phyloP scores from a whole-genome alignment of 2,888 invertebrate species.

The Caenorhabditis sp. region DNA sequence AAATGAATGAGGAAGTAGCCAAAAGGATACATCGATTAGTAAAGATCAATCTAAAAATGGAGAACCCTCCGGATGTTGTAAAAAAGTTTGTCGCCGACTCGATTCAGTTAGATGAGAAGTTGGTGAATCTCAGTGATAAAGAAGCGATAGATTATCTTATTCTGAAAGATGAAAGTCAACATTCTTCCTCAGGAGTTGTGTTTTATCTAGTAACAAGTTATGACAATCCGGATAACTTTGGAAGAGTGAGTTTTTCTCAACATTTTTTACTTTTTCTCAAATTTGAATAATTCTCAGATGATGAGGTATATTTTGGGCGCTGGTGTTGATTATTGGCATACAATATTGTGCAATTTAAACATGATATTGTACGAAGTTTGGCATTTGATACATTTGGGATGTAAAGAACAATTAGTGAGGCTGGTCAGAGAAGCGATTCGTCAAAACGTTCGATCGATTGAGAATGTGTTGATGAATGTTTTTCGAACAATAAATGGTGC shows the following conservation, averaged over 20 bases:
- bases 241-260: slow-evolving; percentile 13
- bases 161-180: slow-evolving; percentile 24
- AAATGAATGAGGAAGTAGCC: slow-evolving; percentile 26
- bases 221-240: slow-evolving; percentile 18
- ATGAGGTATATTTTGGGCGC: slow-evolving; percentile 22
- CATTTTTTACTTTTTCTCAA: background rate
- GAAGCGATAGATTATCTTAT: slow-evolving; percentile 42
- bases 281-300: slow-evolving; percentile 15
- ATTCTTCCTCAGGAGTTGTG: slow-evolving; percentile 21
- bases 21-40: slow-evolving; percentile 24
- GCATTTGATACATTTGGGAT: slow-evolving; percentile 28
- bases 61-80: slow-evolving; percentile 24
- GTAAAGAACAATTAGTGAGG: slow-evolving; percentile 45
- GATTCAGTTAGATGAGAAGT: slow-evolving; percentile 18
- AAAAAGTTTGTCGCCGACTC: slow-evolving; percentile 23
- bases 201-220: slow-evolving; percentile 22
- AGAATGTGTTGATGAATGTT: slow-evolving; percentile 55
- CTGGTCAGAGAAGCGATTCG: slow-evolving; percentile 52
- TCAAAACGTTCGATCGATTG: slow-evolving; percentile 51
- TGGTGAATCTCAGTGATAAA: slow-evolving; percentile 15
- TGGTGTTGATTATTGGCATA: slow-evolving; percentile 44
- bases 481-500: slow-evolving; percentile 38
- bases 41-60: slow-evolving; percentile 30
- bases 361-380: slow-evolving; percentile 45
- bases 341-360: slow-evolving; percentile 41